These are phyloP conservation scores for Dexiosoma caninum DNA, from an alignment of 2,888 invertebrate genomes.

Conservation along the genomic window DNA sequence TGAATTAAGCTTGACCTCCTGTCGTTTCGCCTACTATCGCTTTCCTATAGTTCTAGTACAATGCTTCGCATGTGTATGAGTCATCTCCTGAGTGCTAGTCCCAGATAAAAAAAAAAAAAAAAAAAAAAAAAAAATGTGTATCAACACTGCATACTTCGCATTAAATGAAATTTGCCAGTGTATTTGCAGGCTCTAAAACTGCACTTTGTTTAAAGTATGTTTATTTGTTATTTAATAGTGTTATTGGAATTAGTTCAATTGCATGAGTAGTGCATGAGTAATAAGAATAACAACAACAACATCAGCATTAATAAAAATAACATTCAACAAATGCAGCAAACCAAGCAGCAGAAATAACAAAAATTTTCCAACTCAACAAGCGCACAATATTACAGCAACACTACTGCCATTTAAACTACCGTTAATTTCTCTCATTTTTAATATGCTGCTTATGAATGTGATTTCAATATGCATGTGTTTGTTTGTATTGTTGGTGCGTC, in stretches of 20 bases:
- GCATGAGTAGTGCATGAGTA: constrained; percentile 13
- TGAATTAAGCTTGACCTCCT: too few relatives aligned
- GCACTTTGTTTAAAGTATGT: not conserved
- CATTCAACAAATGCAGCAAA: not conserved
- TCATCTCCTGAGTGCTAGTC: too few relatives aligned
- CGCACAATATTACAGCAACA: not conserved
- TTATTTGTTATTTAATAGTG: constrained; percentile 72
- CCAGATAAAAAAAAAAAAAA: too few relatives aligned
- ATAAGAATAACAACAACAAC: not conserved
- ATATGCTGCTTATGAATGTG: not conserved
- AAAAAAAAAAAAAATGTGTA: too few relatives aligned
- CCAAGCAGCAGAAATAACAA: constrained; percentile 13
- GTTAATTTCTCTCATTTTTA: not conserved
- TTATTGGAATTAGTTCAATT: constrained; percentile 71
- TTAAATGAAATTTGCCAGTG: constrained; percentile 20
- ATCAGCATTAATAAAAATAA: not conserved
- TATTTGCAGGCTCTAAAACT: not conserved
- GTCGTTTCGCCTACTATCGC: too few relatives aligned
- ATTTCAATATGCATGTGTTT: not conserved
- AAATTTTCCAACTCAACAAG: constrained; percentile 15
- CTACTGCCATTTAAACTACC: not conserved
- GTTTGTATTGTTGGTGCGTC: not conserved
- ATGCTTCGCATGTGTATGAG: too few relatives aligned
- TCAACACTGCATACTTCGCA: not conserved
- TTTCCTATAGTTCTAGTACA: too few relatives aligned